Evolutionary conservation across 2,113 vertebrate genomes (phyloP).

Genomic region (Nansenia antarctica): DNA sequence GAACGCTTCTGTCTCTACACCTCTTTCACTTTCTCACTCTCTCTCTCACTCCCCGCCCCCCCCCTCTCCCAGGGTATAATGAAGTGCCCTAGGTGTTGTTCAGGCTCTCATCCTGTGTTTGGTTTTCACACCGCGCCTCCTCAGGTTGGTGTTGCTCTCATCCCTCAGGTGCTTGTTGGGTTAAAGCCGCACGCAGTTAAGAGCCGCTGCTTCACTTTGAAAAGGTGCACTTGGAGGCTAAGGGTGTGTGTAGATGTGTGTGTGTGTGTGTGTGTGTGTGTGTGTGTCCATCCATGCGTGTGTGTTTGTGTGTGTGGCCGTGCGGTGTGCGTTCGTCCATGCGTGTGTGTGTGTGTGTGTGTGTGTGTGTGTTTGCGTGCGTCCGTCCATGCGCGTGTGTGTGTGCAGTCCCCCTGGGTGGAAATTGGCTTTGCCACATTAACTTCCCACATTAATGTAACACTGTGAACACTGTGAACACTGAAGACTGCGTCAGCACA

Average conservation of each 20-base stretch:
- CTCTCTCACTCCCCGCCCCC: background rate
- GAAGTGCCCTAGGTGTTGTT: background rate
- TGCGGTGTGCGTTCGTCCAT: background rate
- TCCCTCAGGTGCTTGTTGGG: background rate
- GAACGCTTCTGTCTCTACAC: no score
- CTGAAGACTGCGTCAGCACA: background rate
- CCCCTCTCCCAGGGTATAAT: background rate
- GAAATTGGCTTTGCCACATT: background rate
- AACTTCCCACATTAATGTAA: background rate
- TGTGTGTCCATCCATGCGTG: no score
- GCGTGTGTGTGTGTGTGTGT: background rate
- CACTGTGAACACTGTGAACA: no score
- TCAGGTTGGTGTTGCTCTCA: background rate
- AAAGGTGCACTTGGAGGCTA: background rate
- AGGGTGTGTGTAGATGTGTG: background rate
- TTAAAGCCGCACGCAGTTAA: no score
- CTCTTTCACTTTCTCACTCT: background rate
- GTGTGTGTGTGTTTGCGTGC: background rate
- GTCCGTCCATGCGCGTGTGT: background rate
- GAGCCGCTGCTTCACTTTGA: background rate
- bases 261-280: background rate
- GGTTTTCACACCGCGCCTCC: background rate
- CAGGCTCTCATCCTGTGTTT: background rate
- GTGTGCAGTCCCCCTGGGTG: background rate
- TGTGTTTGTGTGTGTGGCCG: background rate